Base-by-base conservation (phyloP, 2,888 invertebrate species). In the Callimorpha dominula region DNA sequence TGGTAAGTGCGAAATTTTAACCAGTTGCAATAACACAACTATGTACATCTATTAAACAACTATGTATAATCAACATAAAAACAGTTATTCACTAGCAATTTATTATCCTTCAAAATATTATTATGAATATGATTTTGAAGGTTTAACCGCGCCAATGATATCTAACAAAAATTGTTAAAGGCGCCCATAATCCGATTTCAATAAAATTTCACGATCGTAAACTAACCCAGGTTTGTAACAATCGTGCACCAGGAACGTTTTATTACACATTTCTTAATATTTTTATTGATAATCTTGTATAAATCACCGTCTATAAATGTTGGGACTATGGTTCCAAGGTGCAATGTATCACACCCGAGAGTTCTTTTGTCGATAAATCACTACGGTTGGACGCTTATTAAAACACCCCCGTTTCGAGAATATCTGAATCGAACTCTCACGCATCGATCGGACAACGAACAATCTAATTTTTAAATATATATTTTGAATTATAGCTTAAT, bases 221-320 rank as follows among this genome's bases (percentile, higher is more conserved):
- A 92, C 87, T 86, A 87, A 86, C 75, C 82, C 82, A 79, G 85
- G 78, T 85, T 76, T 74, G 86, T 84, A 83, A 82, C 79, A 85
- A 83, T 87, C 84, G 86, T 83, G 84, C 81, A 81, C 82, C 84
- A 85, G 86, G 80, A 77, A 78, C 81, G 79, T 90, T 92, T 92
- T 92, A 91, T 90, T 80, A 78, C 78, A 83, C 80, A 82, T 88
- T 88, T 89, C 88, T 87, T 82, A 86, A 91, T 90, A 91, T 88
- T 92, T 92, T 91, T 92, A 91, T 93, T 88, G 91, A 89, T 89
- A 88, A 85, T 89, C 83, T 77, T 87, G 90, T 83, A 93, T 94
- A 93, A 93, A 93, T 91, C 89, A 90, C 81, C 75, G 80, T 81
- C 83, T 87, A 87, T 89, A 89, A 88, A 89, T 84, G 85, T 84